These are phyloP conservation scores for Brachyptera putata DNA, from an alignment of 2,888 invertebrate genomes.

Conservation along the genomic window DNA sequence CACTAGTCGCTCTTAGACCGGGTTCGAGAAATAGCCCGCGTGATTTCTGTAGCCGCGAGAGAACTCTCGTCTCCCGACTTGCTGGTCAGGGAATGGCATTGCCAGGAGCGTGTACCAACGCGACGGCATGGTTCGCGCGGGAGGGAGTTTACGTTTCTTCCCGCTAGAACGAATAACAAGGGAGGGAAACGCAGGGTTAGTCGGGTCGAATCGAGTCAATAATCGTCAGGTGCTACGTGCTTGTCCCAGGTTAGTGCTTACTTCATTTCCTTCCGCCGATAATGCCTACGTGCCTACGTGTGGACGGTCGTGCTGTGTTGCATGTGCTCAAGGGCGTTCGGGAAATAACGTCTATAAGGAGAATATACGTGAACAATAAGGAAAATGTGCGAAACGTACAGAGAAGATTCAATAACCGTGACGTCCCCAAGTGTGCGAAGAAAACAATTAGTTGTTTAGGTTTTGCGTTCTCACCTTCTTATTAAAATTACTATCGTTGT, in stretches of 20 bases:
- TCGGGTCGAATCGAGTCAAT: not conserved
- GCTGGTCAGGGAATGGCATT: slow-evolving; percentile 89
- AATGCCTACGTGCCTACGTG: too few species aligned
- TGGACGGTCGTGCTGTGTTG: slow-evolving; percentile 18
- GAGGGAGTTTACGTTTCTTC: slow-evolving; percentile 46
- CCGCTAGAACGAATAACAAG: slow-evolving; percentile 42
- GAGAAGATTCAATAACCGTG: slow-evolving; percentile 5
- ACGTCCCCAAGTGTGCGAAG: slow-evolving; percentile 14
- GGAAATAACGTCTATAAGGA: not conserved
- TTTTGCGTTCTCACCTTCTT: slow-evolving; percentile 64
- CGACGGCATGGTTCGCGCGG: slow-evolving; percentile 58
- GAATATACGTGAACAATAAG: slow-evolving; percentile 6
- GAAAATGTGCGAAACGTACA: slow-evolving; percentile 18
- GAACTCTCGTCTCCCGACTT: slow-evolving; percentile 78
- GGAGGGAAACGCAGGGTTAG: slow-evolving; percentile 4
- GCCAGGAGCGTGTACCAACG: slow-evolving; percentile 88
- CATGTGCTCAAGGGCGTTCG: slow-evolving; percentile 14
- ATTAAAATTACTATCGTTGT: slow-evolving; percentile 85
- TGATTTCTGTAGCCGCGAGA: slow-evolving; percentile 68
- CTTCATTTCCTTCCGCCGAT: not conserved
- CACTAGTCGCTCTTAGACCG: slow-evolving; percentile 54
- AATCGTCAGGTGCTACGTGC: not conserved
- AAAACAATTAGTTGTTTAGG: not conserved
- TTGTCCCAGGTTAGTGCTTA: slow-evolving; percentile 11
- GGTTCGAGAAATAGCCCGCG: slow-evolving; percentile 82